Evolutionary conservation across 2,113 vertebrate genomes (phyloP).

Genomic region (Lophochroa leadbeateri): DNA sequence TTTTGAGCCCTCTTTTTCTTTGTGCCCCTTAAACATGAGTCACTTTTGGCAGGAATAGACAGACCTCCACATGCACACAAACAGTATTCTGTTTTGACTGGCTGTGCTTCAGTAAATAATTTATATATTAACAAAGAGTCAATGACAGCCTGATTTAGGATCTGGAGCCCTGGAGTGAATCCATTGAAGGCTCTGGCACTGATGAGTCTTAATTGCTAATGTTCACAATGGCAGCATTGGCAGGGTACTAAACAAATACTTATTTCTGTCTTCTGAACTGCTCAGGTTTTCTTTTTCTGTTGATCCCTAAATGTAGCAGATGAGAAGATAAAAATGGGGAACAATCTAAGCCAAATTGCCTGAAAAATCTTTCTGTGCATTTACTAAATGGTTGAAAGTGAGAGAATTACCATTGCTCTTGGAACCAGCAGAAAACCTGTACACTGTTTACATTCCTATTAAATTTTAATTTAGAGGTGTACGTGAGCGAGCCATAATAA

Average conservation of each 20-base stretch:
- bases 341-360: not conserved
- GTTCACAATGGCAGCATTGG: not conserved
- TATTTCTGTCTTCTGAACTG: conserved; percentile 18
- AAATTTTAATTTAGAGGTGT: not conserved
- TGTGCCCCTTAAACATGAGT: conserved; percentile 32
- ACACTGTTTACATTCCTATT: not conserved
- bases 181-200: not conserved
- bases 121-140: conserved; percentile 58
- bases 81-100: conserved; percentile 59
- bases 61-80: conserved; percentile 27
- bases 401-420: not conserved
- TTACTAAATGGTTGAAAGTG: not conserved
- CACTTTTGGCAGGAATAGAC: conserved; percentile 36
- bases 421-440: not conserved
- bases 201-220: not conserved
- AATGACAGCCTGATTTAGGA: conserved; percentile 17
- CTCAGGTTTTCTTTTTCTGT: not conserved
- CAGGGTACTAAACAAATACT: not conserved
- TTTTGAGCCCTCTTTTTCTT: conserved; percentile 3
- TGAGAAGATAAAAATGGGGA: not conserved
- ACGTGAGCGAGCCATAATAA: not conserved
- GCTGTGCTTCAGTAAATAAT: conserved; percentile 46
- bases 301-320: not conserved
- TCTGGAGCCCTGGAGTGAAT: conserved; percentile 11
- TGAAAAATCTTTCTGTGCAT: not conserved